Conservation (phyloP, 2,888 invertebrate genomes). For the Listrodromus nycthemerus region DNA sequence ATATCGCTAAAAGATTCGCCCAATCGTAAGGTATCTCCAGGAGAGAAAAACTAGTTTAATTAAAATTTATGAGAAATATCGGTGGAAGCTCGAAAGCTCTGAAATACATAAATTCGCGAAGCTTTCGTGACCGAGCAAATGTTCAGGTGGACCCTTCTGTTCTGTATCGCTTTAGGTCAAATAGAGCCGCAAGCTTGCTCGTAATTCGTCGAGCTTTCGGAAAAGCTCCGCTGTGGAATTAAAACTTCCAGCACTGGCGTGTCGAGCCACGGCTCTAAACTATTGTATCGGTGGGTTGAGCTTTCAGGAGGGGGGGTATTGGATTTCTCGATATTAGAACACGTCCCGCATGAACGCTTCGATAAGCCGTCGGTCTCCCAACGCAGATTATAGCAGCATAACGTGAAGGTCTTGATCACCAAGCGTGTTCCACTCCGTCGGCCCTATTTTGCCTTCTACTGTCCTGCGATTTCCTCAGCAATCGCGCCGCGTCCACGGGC, state of each 20-base stretch:
- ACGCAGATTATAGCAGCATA: slow-evolving; percentile 69
- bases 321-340: slow-evolving; percentile 66
- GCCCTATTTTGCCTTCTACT: slow-evolving; percentile 41
- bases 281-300: slow-evolving; percentile 37
- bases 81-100: no score
- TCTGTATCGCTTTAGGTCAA: background rate
- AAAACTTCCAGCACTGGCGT: slow-evolving; percentile 4
- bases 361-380: slow-evolving; percentile 64
- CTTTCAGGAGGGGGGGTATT: background rate
- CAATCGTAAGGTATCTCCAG: no score
- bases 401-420: slow-evolving; percentile 6
- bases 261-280: background rate
- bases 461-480: slow-evolving; percentile 48
- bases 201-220: background rate
- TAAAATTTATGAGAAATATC: no score
- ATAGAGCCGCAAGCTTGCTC: background rate
- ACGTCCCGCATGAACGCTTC: slow-evolving; percentile 60
- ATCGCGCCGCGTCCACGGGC: background rate
- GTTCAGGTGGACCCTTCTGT: no score
- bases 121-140: no score
- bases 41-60: no score
- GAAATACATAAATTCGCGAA: no score
- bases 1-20: no score
- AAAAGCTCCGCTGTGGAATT: background rate
- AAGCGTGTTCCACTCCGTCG: background rate